phyloP scores from a whole-genome alignment of 2,797 vertebrate species.

The Sebastes nivosus region DNA sequence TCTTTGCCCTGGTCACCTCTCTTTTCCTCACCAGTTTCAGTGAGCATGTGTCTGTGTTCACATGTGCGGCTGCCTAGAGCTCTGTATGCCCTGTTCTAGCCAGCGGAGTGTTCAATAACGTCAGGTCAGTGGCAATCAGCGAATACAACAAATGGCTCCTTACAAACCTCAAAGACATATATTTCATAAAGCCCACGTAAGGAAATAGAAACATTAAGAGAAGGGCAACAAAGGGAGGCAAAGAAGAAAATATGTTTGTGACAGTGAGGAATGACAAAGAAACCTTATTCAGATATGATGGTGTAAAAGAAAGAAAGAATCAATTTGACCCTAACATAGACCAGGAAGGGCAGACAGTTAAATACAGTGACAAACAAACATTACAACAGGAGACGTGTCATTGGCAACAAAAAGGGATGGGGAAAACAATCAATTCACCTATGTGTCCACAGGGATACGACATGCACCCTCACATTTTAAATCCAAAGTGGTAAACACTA shows the following conservation, averaged over 20 bases:
- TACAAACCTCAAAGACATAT: conserved; percentile 38
- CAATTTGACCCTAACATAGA: background rate
- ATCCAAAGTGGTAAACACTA: too few species aligned
- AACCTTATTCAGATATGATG: conserved; percentile 19
- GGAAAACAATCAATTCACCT: too few species aligned
- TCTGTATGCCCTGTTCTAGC: conserved; percentile 52
- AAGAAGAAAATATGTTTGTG: background rate
- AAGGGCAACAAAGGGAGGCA: conserved; percentile 22
- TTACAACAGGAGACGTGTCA: conserved; percentile 5
- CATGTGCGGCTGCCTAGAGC: conserved; percentile 45
- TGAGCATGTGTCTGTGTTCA: background rate
- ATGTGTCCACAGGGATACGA: too few species aligned
- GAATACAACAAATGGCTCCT: conserved; percentile 54
- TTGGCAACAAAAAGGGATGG: background rate
- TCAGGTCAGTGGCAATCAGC: conserved; percentile 53
- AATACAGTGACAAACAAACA: conserved; percentile 19
- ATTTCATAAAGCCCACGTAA: conserved; percentile 11
- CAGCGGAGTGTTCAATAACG: conserved; percentile 53
- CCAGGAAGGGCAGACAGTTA: background rate
- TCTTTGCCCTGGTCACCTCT: conserved; percentile 50
- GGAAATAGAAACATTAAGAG: conserved; percentile 39
- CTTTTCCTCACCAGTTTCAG: conserved; percentile 25
- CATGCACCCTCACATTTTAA: too few species aligned
- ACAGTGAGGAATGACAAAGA: background rate
- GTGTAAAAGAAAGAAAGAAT: background rate